Evolutionary conservation across 2,888 invertebrate species (phyloP).

Genomic region (Coecobrya sp.): DNA sequence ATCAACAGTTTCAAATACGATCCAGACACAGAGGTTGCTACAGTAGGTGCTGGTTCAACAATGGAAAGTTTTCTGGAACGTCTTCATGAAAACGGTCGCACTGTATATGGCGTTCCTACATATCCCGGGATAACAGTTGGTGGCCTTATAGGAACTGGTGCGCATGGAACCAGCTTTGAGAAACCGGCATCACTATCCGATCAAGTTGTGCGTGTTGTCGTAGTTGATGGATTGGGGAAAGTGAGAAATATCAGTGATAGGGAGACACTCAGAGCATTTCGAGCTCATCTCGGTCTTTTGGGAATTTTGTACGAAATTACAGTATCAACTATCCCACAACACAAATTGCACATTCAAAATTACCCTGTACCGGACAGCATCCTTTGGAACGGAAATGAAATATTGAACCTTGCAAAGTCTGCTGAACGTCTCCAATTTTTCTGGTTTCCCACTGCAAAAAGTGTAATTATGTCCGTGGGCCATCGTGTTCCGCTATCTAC

Average conservation of each 20-base stretch:
- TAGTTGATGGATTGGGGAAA: slow-evolving; percentile 74
- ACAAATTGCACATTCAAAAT: slow-evolving; percentile 66
- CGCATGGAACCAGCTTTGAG: slow-evolving; percentile 57
- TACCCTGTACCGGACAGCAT: slow-evolving; percentile 44
- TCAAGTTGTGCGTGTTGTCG: slow-evolving; percentile 28
- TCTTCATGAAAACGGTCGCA: slow-evolving; percentile 22
- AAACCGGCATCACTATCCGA: slow-evolving; percentile 56
- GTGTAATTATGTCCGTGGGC: slow-evolving; percentile 71
- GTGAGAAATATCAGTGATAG: slow-evolving; percentile 52
- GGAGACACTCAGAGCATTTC: slow-evolving; percentile 62
- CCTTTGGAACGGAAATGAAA: slow-evolving; percentile 36
- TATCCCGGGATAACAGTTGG: slow-evolving; percentile 71
- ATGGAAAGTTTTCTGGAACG: neutral
- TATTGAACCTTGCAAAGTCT: neutral
- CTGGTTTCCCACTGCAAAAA: slow-evolving; percentile 75
- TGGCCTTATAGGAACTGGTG: slow-evolving; percentile 68
- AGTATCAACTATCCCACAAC: slow-evolving; percentile 68
- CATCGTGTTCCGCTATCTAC: neutral
- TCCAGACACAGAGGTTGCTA: neutral
- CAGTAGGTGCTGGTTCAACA: slow-evolving; percentile 60
- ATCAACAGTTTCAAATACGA: slow-evolving; percentile 49
- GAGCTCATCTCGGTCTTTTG: slow-evolving; percentile 72
- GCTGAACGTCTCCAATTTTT: slow-evolving; percentile 69
- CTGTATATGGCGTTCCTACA: slow-evolving; percentile 52
- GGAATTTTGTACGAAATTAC: slow-evolving; percentile 73